A percentile compares a stretch with the other conserved stretches of the same genome.
Conservation (phyloP, 2,113 vertebrate species). For the Uropsilus gracilis region DNA sequence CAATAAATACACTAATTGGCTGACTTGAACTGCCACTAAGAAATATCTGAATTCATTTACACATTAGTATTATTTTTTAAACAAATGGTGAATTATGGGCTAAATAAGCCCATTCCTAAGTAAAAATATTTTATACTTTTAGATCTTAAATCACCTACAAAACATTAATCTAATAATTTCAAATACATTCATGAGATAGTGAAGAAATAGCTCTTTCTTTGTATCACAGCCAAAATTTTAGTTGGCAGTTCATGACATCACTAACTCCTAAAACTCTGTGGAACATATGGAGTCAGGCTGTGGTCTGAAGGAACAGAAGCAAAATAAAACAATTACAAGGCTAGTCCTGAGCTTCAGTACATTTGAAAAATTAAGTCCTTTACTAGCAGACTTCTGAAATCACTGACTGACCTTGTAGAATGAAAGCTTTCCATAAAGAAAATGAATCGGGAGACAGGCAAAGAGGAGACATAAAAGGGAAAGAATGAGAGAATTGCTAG, state of each 20-base stretch:
- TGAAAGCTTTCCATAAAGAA: conserved; percentile 38
- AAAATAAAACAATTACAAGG: conserved; percentile 62
- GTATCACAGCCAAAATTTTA: conserved; percentile 59
- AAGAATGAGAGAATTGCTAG: neutral
- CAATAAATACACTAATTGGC: neutral
- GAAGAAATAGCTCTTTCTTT: conserved; percentile 64
- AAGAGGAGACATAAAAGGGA: neutral
- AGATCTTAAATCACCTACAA: conserved; percentile 42
- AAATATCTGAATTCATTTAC: conserved; percentile 8
- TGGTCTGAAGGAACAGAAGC: conserved; percentile 51
- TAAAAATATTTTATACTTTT: conserved; percentile 62
- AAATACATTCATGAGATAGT: conserved; percentile 56
- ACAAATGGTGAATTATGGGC: conserved; percentile 40
- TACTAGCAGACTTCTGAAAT: conserved; percentile 41
- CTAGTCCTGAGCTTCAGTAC: conserved; percentile 13
- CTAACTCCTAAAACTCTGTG: conserved; percentile 51
- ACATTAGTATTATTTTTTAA: conserved; percentile 1
- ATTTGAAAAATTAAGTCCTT: conserved; percentile 52
- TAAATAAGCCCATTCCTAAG: conserved; percentile 47
- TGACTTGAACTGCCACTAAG: neutral
- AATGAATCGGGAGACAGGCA: conserved; percentile 14
- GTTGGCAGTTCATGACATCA: conserved; percentile 69
- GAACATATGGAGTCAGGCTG: conserved; percentile 56
- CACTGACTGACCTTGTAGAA: conserved; percentile 3
- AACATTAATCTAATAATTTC: conserved; percentile 62